Evolutionary conservation across 35 echinoderm and acorn worm genomes (phyloP).

Genomic region (Lytechinus pictus): DNA sequence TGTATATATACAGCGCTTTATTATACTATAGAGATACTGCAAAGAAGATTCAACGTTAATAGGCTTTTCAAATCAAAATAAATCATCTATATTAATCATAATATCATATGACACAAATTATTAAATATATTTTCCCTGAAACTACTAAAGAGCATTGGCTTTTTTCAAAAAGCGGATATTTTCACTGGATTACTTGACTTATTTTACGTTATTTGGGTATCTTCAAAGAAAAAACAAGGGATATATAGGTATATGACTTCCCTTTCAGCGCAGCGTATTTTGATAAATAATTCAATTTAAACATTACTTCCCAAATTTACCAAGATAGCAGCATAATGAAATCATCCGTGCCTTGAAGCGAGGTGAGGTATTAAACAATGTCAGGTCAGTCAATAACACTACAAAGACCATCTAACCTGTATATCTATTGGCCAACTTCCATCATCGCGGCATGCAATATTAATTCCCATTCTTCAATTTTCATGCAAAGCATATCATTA

Average conservation of each 20-base stretch:
- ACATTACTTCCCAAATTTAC: conserved; percentile 5
- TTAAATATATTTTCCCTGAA: too few relatives aligned
- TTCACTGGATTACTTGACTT: not conserved
- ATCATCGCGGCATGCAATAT: not conserved
- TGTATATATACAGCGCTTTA: too few relatives aligned
- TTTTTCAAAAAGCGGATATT: not conserved
- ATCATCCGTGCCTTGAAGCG: not conserved
- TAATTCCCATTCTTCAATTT: not conserved
- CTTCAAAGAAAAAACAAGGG: not conserved
- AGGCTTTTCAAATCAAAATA: too few relatives aligned
- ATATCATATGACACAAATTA: too few relatives aligned
- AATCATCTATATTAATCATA: too few relatives aligned
- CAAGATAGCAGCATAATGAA: not conserved
- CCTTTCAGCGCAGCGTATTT: not conserved
- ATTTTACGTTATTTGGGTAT: not conserved
- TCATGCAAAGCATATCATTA: not conserved
- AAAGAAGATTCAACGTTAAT: too few relatives aligned
- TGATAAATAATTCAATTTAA: not conserved
- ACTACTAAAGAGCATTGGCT: not conserved
- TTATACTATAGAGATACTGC: too few relatives aligned
- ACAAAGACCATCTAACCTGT: not conserved
- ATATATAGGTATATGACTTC: not conserved
- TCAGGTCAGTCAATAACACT: not conserved
- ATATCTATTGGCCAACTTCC: not conserved
- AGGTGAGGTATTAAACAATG: not conserved